Base-by-base conservation (phyloP, 2,113 vertebrate genomes). In the Chrysochloris asiatica region DNA sequence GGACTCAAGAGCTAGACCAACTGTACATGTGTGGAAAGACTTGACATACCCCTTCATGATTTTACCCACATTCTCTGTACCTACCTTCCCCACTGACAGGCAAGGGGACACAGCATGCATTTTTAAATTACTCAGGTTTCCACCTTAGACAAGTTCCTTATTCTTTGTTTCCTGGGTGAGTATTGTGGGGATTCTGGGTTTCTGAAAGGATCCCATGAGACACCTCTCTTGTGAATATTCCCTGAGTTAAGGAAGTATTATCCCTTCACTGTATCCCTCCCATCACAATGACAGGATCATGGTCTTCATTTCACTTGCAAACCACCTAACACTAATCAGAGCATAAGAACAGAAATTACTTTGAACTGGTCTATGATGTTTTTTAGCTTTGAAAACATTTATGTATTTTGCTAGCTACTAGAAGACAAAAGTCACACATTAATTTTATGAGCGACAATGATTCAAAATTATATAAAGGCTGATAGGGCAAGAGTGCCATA, bases 381-480 rank as follows among this genome's bases (percentile, higher is more conserved):
- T 69, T 48, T 69, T 36, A 76, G n/a, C 54, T 61, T 78, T 78
- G 22, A 28, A 83, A 83, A 47, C 26, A 6, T 63, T 93, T 38
- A 43, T 21, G 1, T 61, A 61, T 41, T 67, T 54, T 80, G 19
- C 80, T 19, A 24, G 54, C 28, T 33, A 86, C 19, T 45, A 52
- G 78, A 43, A 63, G 45, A 43, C 38, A 69, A 77, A 90, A 48
- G 14, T 75, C 56, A 88, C 43, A 26, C 8, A 24, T 47, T 77
- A 59, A 76, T 67, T 43, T n/a, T 73, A 43, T 50, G 47, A 69
- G 61, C 78, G 82, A 83, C 5, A 83, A 76, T 8, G 82, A n/a
- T 45, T 82, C 67, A 79, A 83, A 80, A 86, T 36, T 8, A 48
- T 21, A n/a, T 50, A 56, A 94, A 69, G 75, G 22, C 61, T 95